Evolutionary conservation across 37 sponge, comb jelly and placozoan genomes (phyloP).

Genomic region (Cliona cf. orientalis): DNA sequence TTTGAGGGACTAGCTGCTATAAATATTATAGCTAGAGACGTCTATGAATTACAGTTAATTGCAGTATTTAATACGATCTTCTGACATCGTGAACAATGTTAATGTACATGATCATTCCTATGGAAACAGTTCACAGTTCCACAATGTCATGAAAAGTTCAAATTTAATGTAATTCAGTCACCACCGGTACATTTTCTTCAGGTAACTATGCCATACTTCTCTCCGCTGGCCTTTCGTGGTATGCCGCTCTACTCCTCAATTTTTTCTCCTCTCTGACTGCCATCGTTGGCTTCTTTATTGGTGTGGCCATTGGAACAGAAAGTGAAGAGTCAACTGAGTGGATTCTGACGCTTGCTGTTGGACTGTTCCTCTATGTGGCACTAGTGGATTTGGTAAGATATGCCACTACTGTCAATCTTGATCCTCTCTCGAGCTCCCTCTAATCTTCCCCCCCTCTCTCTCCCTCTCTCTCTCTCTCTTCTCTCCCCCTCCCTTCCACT

Average conservation of each 20-base stretch:
- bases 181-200: too few relatives aligned
- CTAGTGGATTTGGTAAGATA: constrained; percentile 75
- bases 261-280: constrained; percentile 70
- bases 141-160: too few relatives aligned
- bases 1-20: constrained; percentile 8
- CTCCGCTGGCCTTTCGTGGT: constrained; percentile 74
- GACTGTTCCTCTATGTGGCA: constrained; percentile 78
- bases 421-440: neutral
- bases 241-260: constrained; percentile 66
- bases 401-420: neutral
- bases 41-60: too few relatives aligned
- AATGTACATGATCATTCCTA: too few relatives aligned
- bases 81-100: too few relatives aligned
- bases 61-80: too few relatives aligned
- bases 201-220: constrained; percentile 82
- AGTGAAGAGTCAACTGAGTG: constrained; percentile 40
- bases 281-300: constrained; percentile 77
- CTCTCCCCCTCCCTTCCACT: neutral
- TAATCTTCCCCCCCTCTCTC: neutral
- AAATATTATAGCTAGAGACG: too few relatives aligned
- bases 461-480: too few relatives aligned
- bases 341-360: constrained; percentile 73
- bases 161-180: too few relatives aligned
- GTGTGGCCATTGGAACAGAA: constrained; percentile 59
- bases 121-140: too few relatives aligned